Evolutionary conservation across 2,113 vertebrate genomes (phyloP), one percentile per base, ranked within the genome.

Genomic region (Aplodontia rufa): DNA sequence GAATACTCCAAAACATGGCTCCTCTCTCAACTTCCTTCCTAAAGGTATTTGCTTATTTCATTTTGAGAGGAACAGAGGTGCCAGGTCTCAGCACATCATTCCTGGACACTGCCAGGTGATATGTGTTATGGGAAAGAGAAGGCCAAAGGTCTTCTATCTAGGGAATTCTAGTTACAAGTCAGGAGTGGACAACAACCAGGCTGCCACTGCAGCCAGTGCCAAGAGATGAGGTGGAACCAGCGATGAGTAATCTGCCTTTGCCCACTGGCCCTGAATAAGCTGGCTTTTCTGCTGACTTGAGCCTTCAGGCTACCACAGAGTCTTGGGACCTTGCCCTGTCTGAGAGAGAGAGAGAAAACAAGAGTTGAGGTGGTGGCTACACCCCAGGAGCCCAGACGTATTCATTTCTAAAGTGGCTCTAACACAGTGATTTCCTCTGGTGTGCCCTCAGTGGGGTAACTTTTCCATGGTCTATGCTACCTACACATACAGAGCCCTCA

Each of bases 221-320:
- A 62, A 51, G 69, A 9, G 1, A 28, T 7, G 42, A n/a, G 60
- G 55, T 22, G 40, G 91, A 49, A 40, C 71, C n/a, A 37, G 68
- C 66, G n/a, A 5, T 6, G 72, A 84, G 76, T 14, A 47, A 47
- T 62, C 42, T 1, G 35, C 93, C 68, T 53, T 45, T 0, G 4
- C 74, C 68, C 55, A 28, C 11, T 80, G 66, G 76, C 40, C 64
- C 91, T 74, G 60, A 95, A 68, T 30, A 66, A 92, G 66, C 26
- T 1, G 37, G 12, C 68, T 83, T 95, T 93, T 86, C 69, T 64
- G 92, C 95, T 96, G 95, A 97, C 90, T 95, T 4, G 0, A 64
- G 87, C 49, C 74, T 74, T 62, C 40, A 35, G 6, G 37, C 16
- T 13, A 69, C 95, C 95, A 89, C 72, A 47, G 62, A 71, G 53